Conservation (phyloP, 35 echinoderm and acorn worm genomes). For the Heliocidaris tuberculata region DNA sequence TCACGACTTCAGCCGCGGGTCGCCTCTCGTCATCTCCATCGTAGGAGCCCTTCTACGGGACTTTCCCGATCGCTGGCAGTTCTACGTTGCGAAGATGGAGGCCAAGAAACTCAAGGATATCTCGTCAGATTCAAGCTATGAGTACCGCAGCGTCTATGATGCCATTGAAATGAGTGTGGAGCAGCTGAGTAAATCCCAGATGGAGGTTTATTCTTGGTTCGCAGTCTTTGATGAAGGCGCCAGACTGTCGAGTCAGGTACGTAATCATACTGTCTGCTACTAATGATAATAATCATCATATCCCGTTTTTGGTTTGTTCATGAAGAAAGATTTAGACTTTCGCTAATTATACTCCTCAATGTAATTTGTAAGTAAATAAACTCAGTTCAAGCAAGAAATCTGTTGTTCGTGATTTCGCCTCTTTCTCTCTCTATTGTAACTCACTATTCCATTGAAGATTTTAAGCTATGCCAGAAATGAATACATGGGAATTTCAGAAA, state of each 20-base stretch:
- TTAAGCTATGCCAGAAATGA: too few species aligned
- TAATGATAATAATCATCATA: too few species aligned
- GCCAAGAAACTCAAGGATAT: constrained; percentile 55
- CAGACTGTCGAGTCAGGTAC: neutral
- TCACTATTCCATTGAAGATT: too few species aligned
- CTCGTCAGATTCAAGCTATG: neutral
- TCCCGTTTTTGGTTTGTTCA: too few species aligned
- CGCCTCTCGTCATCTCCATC: constrained; percentile 67
- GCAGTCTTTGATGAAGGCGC: constrained; percentile 24
- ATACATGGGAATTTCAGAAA: too few species aligned
- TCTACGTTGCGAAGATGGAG: constrained; percentile 55
- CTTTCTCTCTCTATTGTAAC: too few species aligned
- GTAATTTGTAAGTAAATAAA: too few species aligned
- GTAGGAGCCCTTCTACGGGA: constrained; percentile 62
- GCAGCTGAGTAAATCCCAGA: neutral
- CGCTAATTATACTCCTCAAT: too few species aligned
- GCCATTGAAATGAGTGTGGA: constrained; percentile 24
- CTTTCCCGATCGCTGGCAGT: constrained; percentile 64
- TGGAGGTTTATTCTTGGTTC: constrained; percentile 9
- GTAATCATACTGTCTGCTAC: neutral
- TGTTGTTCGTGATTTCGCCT: too few species aligned
- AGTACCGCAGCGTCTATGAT: constrained; percentile 7
- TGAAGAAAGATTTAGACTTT: too few species aligned
- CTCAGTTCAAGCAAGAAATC: too few species aligned
- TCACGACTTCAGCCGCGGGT: constrained; percentile 53